Base-by-base conservation (phyloP, 2,797 vertebrate species). In the Chelonia mydas region DNA sequence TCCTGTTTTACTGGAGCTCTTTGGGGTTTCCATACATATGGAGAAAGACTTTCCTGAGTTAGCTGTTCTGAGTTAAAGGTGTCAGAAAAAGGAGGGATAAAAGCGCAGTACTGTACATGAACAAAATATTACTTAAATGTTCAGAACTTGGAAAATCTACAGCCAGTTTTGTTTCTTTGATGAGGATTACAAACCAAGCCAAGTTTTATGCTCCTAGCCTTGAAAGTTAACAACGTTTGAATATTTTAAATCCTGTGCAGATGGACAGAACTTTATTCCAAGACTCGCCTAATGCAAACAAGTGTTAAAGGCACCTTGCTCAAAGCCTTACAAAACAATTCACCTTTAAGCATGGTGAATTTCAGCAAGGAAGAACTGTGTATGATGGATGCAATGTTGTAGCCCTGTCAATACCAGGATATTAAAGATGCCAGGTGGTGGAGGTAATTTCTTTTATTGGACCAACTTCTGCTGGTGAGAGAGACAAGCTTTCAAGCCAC, bases 31-130 rank as follows among this genome's bases (percentile, higher is more conserved):
- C 5, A 0, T 3, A 0, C 17, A 21, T 68, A 50, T 11, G 15
- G 0, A 4, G 19, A 77, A 2, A 49, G 41, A 77, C 41, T 13
- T n/a, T 8, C 28, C 6, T 25, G 0, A 4, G n/a, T 10, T 25
- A 0, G 17, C 12, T 57, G 6, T 27, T 2, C 57, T 53, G 3
- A 3, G 25, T 47, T 27, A 4, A 53, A 61, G 45, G 6, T 1
- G 3, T 5, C 51, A 53, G 49, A 23, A 79, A 59, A 86, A 59
- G 47, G 45, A 77, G 25, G 27, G 25, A 45, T 15, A 77, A 77
- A 47, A 15, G 15, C 6, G 7, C 45, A 7, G 12, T 27, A 4
- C 45, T 31, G n/a, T 21, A 19, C 74, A 31, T 3, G 27, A 25
- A 27, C 6, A 23, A 28, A 53, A 27, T 5, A 16, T 1, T 31